Evolutionary conservation across 2,797 vertebrate genomes (phyloP), one percentile per base, ranked within the genome.

Genomic region (Bothrops alternatus): DNA sequence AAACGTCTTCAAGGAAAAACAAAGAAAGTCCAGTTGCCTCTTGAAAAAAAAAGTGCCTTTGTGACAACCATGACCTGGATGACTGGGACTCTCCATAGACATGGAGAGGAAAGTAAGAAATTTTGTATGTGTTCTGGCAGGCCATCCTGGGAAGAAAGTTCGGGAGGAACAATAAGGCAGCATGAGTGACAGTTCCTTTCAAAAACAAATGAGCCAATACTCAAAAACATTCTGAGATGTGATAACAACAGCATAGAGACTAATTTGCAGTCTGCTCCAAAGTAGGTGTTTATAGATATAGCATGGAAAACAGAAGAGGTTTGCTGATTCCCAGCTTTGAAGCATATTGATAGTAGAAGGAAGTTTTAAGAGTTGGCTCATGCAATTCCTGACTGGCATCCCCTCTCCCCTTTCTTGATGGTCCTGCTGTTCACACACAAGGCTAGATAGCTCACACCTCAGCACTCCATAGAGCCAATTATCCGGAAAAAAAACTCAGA

Each of bases 161-260:
- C 0, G 90, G 94, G 57, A 95, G 94, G 63, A 96, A 90, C 78
- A 95, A 93, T 95, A 96, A 96, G 95, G 94, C 92, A 94, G 93
- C 28, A 5, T 92, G 95, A 93, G n/a, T 90, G 90, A 94, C 94
- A 92, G 94, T 95, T 96, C 95, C 95, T 96, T 96, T 94, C 92
- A 94, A 95, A 97, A 95, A 95, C 95, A 93, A 94, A 95, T 85
- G 88, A 92, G 23, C 92, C 37, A 25, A 56, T 0, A 85, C 69
- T 90, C 61, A 25, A 23, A 58, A 90, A 93, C 90, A 16, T 13
- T 87, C 89, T 85, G 87, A 58, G 26, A 28, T 65, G 93, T 87
- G 69, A 91, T 78, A 90, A 78, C 63, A 88, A 25, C 63, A 57
- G 58, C 42, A 28, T 7, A 57, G 56, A 55, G 90, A 88, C 91